These are phyloP conservation scores for Hipparchia sbordonii DNA, from an alignment of 2,888 invertebrate species.

Conservation along the genomic window DNA sequence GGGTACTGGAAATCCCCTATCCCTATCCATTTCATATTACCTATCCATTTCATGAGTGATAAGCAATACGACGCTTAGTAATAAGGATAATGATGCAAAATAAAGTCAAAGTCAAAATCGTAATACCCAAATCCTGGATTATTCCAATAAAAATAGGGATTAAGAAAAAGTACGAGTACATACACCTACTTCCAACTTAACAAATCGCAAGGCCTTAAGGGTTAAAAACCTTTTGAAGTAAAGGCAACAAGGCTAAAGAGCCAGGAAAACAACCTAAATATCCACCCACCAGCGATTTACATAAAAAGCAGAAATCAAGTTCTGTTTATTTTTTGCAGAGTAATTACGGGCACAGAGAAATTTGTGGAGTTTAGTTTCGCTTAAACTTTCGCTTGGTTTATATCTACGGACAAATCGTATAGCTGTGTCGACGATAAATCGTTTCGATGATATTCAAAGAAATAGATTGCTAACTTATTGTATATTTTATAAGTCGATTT, in stretches of 20 bases:
- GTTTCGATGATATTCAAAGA: too few relatives aligned
- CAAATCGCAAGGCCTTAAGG: neutral
- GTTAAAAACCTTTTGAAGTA: neutral
- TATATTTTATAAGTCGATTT: too few relatives aligned
- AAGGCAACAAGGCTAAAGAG: constrained; percentile 16
- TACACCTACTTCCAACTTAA: neutral
- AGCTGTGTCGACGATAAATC: too few relatives aligned
- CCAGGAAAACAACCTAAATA: constrained; percentile 24
- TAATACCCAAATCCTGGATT: too few relatives aligned
- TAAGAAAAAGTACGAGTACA: neutral
- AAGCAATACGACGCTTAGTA: too few relatives aligned
- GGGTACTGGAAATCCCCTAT: too few relatives aligned
- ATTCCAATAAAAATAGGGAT: too few relatives aligned
- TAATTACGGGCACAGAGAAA: constrained; percentile 40
- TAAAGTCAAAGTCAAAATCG: too few relatives aligned
- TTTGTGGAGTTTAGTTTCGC: constrained; percentile 36
- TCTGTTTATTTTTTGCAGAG: constrained; percentile 41
- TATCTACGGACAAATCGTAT: constrained; percentile 23
- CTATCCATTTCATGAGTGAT: too few relatives aligned
- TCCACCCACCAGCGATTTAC: constrained; percentile 8
- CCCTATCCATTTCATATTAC: too few relatives aligned
- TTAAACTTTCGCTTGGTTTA: constrained; percentile 32
- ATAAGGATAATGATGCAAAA: too few relatives aligned
- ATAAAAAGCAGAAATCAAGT: constrained; percentile 40
- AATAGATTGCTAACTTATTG: too few relatives aligned